phyloP scores from a whole-genome alignment of 2,888 invertebrate genomes.

The Macaria liturata region DNA sequence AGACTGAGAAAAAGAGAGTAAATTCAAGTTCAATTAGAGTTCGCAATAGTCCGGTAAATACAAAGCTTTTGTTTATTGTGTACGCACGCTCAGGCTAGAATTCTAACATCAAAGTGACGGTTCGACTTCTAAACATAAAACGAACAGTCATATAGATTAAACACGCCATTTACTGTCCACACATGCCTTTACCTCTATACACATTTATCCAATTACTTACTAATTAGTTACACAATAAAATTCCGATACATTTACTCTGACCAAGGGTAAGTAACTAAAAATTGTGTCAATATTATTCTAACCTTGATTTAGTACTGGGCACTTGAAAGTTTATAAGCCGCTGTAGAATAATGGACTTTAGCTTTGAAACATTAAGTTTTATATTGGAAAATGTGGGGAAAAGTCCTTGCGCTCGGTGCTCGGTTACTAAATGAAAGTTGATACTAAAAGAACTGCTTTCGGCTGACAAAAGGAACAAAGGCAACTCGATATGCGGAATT shows the following conservation, averaged over 20 bases:
- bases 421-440: conserved; percentile 37
- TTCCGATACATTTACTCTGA: conserved; percentile 23
- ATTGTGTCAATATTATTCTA: conserved; percentile 24
- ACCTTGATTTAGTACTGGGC: conserved; percentile 17
- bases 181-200: conserved; percentile 7
- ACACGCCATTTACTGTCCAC: not conserved
- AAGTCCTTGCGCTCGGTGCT: conserved; percentile 32
- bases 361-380: not conserved
- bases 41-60: too few relatives aligned
- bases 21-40: too few relatives aligned
- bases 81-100: too few relatives aligned
- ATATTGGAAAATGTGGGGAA: conserved; percentile 5
- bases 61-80: too few relatives aligned
- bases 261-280: conserved; percentile 28
- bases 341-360: conserved; percentile 11
- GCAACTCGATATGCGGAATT: conserved; percentile 24
- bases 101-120: too few relatives aligned
- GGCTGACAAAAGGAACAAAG: conserved; percentile 30
- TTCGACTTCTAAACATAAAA: too few relatives aligned
- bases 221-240: conserved; percentile 22
- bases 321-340: conserved; percentile 12
- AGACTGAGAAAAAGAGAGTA: too few relatives aligned
- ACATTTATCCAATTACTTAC: conserved; percentile 9
- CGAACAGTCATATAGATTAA: too few relatives aligned
- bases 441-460: conserved; percentile 32